Base-by-base conservation (phyloP, 2,888 invertebrate species). In the Tromatobia lineatoria region DNA sequence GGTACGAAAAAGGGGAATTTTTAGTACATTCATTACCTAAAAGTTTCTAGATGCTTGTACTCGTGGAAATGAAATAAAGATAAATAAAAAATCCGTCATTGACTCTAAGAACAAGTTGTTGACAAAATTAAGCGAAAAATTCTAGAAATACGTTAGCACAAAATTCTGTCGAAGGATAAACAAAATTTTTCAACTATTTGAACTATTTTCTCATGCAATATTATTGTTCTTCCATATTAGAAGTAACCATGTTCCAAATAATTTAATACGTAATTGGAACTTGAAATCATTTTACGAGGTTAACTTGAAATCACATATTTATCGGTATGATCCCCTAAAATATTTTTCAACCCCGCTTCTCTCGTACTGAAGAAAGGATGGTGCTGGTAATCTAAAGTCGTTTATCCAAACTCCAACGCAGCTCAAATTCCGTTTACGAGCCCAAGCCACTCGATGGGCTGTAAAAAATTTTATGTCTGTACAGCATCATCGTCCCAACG, bases 381-480 rank as follows among this genome's bases (percentile, higher is more conserved):
- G 18, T 34, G 34, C 18, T 1, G n/a, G 34, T 64, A 64, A 64
- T 64, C 38, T 18, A 64, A 3, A 20, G 42, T 42, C 64, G 38
- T 64, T 64, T 34, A 61, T 29, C 64, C 10, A 64, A 64, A 64
- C 38, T 64, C 42, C 20, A 8, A 38, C 38, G 64, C 64, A 38
- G 18, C 38, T 64, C 10, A 64, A 64, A 64, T n/a, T 15, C 18
- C 64, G 20, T 42, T 70, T 70, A 20, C 70, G 52, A 70, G 54
- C 25, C 18, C 20, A n/a, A 70, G 15, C 34, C 50, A 70, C 70
- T 50, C 34, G 38, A 54, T 38, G 13, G 20, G 34, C 38, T 54
- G 54, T 70, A 54, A 70, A 70, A 34, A 54, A 54, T 70, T 54
- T 70, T 52, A 70, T 54, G 38, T 42, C 64, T 15, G 59, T 25